Conservation (phyloP, 53 echinoderm and acorn worm species). For the Echinarachnius parma region DNA sequence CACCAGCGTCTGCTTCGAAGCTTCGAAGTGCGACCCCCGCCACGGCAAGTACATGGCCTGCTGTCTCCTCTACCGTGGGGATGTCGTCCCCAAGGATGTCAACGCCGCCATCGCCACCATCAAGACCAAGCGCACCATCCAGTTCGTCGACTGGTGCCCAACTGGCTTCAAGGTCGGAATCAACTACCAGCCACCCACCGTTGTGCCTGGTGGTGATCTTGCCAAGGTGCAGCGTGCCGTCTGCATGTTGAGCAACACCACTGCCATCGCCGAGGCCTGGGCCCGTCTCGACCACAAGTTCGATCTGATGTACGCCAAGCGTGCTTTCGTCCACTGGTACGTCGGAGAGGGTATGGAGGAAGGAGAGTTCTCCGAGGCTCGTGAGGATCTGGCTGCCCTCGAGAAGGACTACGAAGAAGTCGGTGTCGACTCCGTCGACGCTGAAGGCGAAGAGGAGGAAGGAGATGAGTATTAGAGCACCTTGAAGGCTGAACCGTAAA, state of each 20-base stretch:
- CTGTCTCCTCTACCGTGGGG: slow-evolving; percentile 78
- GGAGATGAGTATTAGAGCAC: too few species aligned
- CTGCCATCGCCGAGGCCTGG: slow-evolving; percentile 86
- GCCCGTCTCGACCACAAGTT: slow-evolving; percentile 87
- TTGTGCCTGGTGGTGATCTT: slow-evolving; percentile 97
- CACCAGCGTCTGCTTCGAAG: slow-evolving; percentile 63
- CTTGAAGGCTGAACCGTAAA: too few species aligned
- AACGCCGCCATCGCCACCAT: slow-evolving; percentile 73
- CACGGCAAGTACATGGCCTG: slow-evolving; percentile 90
- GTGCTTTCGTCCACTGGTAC: slow-evolving; percentile 89
- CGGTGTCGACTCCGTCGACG: too few species aligned
- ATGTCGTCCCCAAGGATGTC: slow-evolving; percentile 80
- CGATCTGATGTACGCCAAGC: slow-evolving; percentile 89
- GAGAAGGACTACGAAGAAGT: too few species aligned
- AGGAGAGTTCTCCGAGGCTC: too few species aligned
- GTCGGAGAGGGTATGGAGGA: slow-evolving; percentile 92
- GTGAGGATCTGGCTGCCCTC: too few species aligned
- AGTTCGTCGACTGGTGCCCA: slow-evolving; percentile 90
- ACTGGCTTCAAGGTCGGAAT: slow-evolving; percentile 92
- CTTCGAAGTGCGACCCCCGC: slow-evolving; percentile 81
- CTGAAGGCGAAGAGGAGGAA: too few species aligned
- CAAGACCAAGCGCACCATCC: slow-evolving; percentile 79
- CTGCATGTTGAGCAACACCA: slow-evolving; percentile 90
- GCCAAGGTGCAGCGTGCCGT: slow-evolving; percentile 79
- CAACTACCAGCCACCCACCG: slow-evolving; percentile 99